A percentile compares a stretch with the other conserved stretches of the same genome.
These are phyloP conservation scores for Eugnorisma glareosa DNA, from an alignment of 2,888 invertebrate species.

Conservation along the genomic window DNA sequence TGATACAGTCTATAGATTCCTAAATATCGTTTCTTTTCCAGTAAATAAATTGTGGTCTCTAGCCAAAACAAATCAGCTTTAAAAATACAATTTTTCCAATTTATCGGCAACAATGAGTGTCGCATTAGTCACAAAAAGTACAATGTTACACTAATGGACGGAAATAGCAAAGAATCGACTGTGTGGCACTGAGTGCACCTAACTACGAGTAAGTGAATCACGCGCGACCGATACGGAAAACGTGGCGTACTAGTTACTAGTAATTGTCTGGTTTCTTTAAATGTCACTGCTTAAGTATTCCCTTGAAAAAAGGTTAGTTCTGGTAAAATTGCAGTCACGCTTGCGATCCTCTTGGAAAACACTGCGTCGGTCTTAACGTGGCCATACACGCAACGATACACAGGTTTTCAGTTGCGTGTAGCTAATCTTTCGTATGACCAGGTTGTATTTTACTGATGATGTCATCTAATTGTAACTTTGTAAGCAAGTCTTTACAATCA, in stretches of 20 bases:
- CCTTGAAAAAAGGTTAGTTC: slow-evolving; percentile 38
- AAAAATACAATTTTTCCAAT: slow-evolving; percentile 38
- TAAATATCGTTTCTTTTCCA: neutral
- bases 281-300: slow-evolving; percentile 48
- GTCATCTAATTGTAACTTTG: slow-evolving; percentile 24
- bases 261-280: slow-evolving; percentile 54
- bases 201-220: slow-evolving; percentile 55
- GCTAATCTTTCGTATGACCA: slow-evolving; percentile 25
- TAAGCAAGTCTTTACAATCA: slow-evolving; percentile 14
- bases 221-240: slow-evolving; percentile 46
- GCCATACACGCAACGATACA: slow-evolving; percentile 29
- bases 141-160: slow-evolving; percentile 55
- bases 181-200: slow-evolving; percentile 50
- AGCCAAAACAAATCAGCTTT: slow-evolving; percentile 24
- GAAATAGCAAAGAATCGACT: slow-evolving; percentile 63
- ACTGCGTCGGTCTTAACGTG: neutral
- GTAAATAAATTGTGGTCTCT: slow-evolving; percentile 3
- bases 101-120: slow-evolving; percentile 47
- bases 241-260: slow-evolving; percentile 43
- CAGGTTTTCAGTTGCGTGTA: slow-evolving; percentile 38
- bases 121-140: slow-evolving; percentile 65
- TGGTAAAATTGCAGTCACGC: slow-evolving; percentile 40
- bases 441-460: slow-evolving; percentile 35
- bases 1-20: neutral
- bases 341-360: slow-evolving; percentile 28